Evolutionary conservation across 2,113 vertebrate species (phyloP).

Genomic region (Marmota flaviventris): DNA sequence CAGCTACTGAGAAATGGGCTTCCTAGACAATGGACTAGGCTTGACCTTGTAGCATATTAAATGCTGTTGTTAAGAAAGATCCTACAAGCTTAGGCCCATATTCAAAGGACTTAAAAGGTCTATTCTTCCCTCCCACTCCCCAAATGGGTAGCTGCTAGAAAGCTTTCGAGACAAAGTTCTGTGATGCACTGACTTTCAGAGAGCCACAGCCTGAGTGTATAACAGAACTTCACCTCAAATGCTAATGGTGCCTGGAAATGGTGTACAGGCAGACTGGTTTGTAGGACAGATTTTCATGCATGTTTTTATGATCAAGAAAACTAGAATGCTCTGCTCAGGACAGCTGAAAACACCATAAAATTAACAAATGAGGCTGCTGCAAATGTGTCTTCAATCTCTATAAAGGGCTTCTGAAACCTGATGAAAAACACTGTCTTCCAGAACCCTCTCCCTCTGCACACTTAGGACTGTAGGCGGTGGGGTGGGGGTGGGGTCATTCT

Average conservation of each 20-base stretch:
- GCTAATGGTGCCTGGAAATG: slow-evolving; percentile 79
- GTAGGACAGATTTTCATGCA: slow-evolving; percentile 34
- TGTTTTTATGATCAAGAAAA: slow-evolving; percentile 67
- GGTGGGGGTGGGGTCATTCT: not conserved
- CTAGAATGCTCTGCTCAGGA: slow-evolving; percentile 40
- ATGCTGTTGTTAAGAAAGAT: slow-evolving; percentile 65
- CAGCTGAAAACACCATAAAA: slow-evolving; percentile 26
- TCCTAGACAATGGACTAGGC: slow-evolving; percentile 64
- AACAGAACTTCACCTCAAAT: slow-evolving; percentile 91
- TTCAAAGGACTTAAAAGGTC: slow-evolving; percentile 63
- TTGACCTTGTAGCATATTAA: slow-evolving; percentile 67
- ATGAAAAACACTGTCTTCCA: not conserved
- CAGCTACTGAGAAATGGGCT: slow-evolving; percentile 64
- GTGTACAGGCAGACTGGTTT: slow-evolving; percentile 55
- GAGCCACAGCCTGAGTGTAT: slow-evolving; percentile 91
- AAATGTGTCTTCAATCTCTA: slow-evolving; percentile 57
- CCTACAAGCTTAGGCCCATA: slow-evolving; percentile 15
- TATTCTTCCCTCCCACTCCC: slow-evolving; percentile 61
- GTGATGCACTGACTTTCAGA: slow-evolving; percentile 91
- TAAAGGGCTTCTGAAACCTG: slow-evolving; percentile 14
- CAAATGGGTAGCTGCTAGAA: slow-evolving; percentile 78
- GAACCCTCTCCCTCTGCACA: not conserved
- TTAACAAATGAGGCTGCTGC: slow-evolving; percentile 41
- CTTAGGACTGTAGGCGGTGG: not conserved
- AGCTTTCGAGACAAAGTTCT: slow-evolving; percentile 92